Evolutionary conservation across 2,113 vertebrate species (phyloP).

Genomic region (Chionomys nivalis): DNA sequence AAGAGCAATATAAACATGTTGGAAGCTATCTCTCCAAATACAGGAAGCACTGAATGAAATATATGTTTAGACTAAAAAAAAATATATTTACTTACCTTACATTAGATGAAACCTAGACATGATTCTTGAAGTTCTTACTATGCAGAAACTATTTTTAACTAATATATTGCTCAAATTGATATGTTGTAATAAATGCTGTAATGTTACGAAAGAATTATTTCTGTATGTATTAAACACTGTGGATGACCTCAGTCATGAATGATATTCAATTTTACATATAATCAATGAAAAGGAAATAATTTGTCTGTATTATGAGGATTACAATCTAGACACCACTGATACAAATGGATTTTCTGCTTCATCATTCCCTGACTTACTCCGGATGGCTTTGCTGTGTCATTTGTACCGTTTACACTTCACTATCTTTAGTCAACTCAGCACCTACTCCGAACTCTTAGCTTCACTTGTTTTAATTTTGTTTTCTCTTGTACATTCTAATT

Average conservation of each 20-base stretch:
- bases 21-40: neutral
- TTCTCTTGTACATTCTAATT: slow-evolving; percentile 62
- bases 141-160: neutral
- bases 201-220: neutral
- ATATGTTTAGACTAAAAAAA: neutral
- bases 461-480: slow-evolving; percentile 70
- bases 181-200: neutral
- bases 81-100: neutral
- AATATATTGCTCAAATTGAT: neutral
- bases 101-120: neutral
- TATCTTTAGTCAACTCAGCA: slow-evolving; percentile 58
- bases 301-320: neutral
- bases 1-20: neutral
- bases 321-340: neutral
- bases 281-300: neutral
- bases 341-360: neutral
- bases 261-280: neutral
- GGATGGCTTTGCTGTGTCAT: slow-evolving; percentile 14
- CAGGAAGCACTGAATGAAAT: neutral
- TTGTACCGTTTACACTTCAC: slow-evolving; percentile 37
- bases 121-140: neutral
- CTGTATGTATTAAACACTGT: neutral
- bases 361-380: neutral
- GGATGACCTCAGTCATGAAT: neutral
- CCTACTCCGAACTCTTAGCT: slow-evolving; percentile 49